Base-by-base conservation (phyloP, 2,888 invertebrate genomes). In the Cephus pygmeus region DNA sequence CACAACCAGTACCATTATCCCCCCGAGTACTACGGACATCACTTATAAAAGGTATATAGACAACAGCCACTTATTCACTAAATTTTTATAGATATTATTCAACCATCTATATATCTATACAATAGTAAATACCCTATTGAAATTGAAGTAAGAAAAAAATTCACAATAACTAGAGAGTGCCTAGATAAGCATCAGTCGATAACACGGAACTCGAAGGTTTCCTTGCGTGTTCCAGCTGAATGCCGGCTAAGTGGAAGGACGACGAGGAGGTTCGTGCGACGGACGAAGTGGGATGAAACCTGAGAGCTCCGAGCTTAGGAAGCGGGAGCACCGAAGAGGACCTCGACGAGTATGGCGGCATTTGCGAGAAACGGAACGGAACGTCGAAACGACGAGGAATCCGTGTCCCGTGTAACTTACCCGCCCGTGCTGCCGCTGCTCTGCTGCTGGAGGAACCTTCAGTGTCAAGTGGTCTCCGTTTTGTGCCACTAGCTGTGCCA, bases 1-100 rank as follows among this genome's bases (percentile, higher is more conserved):
- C 97, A 97, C 94, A 97, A 97, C 93, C 97, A 97, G 92, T 97
- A 97, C 94, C 97, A 97, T 94, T 97, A 96, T 92, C 95, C 97
- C 89, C 96, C 97, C 88, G 97, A 97, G 93, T 97, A 97, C 94
- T 97, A 97, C 93, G 97, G 97, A 88, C 97, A 97, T 93, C 97
- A 97, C 94, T 96, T 97, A 95, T 97, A 95, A 91, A 91, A 91
- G 91, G 83, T 82, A 80, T 77, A 75, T 56, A 73, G 69, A 33
- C 69, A 56, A 56, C 56, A 56, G 56, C 56, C 56, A 56, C 9
- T 56, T 9, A 56, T 56, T 56, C 23, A 56, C 23, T 23, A 23
- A 9, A 23, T 56, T 56, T 23, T 23, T 23, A 56, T 56, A 56
- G 9, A 56, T 56, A 23, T 56, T 56, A 9, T 9, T 9, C 23